A percentile compares a stretch with the other conserved stretches of the same genome.
Evolutionary conservation across 2,888 invertebrate genomes (phyloP).

Genomic region (Sturmia bella): DNA sequence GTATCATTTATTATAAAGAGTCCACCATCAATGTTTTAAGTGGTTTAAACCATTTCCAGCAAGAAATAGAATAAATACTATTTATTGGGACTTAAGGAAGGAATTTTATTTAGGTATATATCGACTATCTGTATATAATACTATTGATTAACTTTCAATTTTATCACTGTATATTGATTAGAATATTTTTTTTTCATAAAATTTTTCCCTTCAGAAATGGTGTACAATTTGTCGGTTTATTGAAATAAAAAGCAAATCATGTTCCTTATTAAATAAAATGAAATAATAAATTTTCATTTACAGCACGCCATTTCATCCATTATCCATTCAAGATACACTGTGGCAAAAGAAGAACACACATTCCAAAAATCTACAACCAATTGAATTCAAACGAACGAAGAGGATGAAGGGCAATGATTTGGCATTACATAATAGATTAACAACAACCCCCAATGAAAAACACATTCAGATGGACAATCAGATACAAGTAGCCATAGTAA

Average conservation of each 20-base stretch:
- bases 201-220: conserved; percentile 9
- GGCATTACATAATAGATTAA: neutral
- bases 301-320: conserved; percentile 61
- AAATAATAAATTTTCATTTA: conserved; percentile 66
- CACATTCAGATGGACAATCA: neutral
- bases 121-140: too few relatives aligned
- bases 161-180: too few relatives aligned
- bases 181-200: too few relatives aligned
- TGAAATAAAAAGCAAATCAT: conserved; percentile 57
- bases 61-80: neutral
- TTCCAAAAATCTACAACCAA: conserved; percentile 33
- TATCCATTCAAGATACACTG: conserved; percentile 19
- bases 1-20: conserved; percentile 36
- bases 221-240: conserved; percentile 43
- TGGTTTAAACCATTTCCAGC: conserved; percentile 30
- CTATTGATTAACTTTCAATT: too few relatives aligned
- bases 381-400: conserved; percentile 32
- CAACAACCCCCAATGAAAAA: conserved; percentile 23
- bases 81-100: neutral
- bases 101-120: neutral
- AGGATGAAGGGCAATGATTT: conserved; percentile 50
- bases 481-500: conserved; percentile 53
- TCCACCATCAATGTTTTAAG: conserved; percentile 16
- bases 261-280: conserved; percentile 57
- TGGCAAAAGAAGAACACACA: neutral